Percentiles rank a stretch among this genome's conserved stretches.
phyloP scores from a whole-genome alignment of 2,797 vertebrate species.

The Cirrhinus mrigala region DNA sequence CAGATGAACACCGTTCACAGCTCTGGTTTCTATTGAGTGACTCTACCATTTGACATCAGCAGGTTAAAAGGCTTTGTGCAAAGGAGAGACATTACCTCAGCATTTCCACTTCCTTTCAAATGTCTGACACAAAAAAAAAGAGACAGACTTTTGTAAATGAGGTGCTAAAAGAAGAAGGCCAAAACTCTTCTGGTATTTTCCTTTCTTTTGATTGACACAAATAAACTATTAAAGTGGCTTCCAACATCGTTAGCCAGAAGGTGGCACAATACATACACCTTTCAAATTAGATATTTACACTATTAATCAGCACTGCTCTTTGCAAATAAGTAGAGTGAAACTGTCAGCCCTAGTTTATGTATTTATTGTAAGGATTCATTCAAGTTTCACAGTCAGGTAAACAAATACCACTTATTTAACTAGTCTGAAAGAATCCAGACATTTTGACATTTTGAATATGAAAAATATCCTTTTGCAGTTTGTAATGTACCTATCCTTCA shows the following conservation, averaged over 20 bases:
- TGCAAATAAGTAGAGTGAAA: not conserved
- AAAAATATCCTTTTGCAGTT: no score
- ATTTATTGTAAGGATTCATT: not conserved
- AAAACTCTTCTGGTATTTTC: not conserved
- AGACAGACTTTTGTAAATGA: not conserved
- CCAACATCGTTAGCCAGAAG: not conserved
- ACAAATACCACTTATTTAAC: not conserved
- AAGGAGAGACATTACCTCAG: not conserved
- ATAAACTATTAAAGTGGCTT: not conserved
- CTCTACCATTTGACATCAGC: conserved; percentile 24
- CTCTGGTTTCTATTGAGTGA: not conserved
- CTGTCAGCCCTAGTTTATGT: no score
- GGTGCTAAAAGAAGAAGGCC: not conserved
- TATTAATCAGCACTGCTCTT: not conserved
- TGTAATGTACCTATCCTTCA: no score
- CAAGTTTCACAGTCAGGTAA: not conserved
- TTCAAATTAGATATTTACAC: not conserved
- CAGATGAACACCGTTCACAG: not conserved
- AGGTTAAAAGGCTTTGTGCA: not conserved
- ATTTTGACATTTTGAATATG: not conserved
- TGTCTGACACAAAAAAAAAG: not conserved
- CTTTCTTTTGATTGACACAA: not conserved
- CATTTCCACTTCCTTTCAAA: not conserved
- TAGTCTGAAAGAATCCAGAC: not conserved
- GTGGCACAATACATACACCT: not conserved